Evolutionary conservation across 2,888 invertebrate species (phyloP).

Genomic region (Heliconius erato): DNA sequence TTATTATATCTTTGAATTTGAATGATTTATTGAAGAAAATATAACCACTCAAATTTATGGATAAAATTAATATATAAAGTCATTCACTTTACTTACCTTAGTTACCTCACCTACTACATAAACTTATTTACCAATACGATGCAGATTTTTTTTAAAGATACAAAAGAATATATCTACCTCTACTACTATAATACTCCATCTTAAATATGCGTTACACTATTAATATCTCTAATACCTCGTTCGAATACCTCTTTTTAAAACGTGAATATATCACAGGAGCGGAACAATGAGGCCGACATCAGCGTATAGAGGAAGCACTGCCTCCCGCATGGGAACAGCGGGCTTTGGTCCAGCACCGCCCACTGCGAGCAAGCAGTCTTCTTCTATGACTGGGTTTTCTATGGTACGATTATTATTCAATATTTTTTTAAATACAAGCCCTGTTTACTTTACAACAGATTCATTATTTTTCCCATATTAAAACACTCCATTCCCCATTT

Average conservation of each 20-base stretch:
- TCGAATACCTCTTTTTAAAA: not conserved
- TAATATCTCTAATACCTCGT: not conserved
- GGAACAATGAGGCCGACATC: constrained; percentile 79
- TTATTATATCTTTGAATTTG: not conserved
- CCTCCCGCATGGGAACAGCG: constrained; percentile 79
- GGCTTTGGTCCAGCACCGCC: constrained; percentile 80
- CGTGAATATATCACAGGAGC: constrained; percentile 59
- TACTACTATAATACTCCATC: not conserved
- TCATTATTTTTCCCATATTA: too few species aligned
- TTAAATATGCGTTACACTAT: not conserved
- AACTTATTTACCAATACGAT: too few species aligned
- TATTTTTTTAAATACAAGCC: not conserved
- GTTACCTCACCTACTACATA: too few species aligned
- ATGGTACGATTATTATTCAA: constrained; percentile 63
- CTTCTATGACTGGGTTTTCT: constrained; percentile 80
- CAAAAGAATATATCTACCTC: not conserved
- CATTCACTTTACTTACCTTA: too few species aligned
- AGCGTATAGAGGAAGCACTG: constrained; percentile 81
- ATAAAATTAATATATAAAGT: too few species aligned
- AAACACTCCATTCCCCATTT: too few species aligned
- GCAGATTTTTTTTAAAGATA: too few species aligned
- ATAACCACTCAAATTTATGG: too few species aligned
- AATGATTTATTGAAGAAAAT: not conserved
- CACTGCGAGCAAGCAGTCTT: constrained; percentile 74
- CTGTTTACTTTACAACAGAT: too few species aligned